Evolutionary conservation across 2,888 invertebrate species (phyloP).

Genomic region (Pyrocoelia pectoralis): DNA sequence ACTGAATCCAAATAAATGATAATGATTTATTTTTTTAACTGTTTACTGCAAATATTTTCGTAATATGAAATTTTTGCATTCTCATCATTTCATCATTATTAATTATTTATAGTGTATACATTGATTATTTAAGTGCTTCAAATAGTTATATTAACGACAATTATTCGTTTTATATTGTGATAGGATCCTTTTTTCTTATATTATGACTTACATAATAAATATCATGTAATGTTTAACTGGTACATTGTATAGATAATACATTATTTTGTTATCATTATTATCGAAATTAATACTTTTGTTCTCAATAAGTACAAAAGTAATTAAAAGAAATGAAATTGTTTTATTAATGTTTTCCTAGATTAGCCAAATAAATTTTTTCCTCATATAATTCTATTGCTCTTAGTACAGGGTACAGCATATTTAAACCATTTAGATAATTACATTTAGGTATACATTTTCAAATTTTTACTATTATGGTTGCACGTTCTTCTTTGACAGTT

Average conservation of each 20-base stretch:
- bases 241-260: neutral
- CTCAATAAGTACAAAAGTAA: too few relatives aligned
- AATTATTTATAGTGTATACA: slow-evolving; percentile 16
- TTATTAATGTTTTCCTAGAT: too few relatives aligned
- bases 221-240: slow-evolving; percentile 1
- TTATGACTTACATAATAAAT: slow-evolving; percentile 21
- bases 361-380: too few relatives aligned
- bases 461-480: too few relatives aligned
- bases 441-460: too few relatives aligned
- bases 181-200: slow-evolving; percentile 24
- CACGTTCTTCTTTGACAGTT: too few relatives aligned
- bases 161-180: slow-evolving; percentile 28
- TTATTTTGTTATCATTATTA: neutral
- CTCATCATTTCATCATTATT: slow-evolving; percentile 12
- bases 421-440: too few relatives aligned
- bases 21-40: slow-evolving; percentile 11
- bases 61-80: slow-evolving; percentile 27
- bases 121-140: slow-evolving; percentile 17
- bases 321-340: too few relatives aligned
- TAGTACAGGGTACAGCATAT: too few relatives aligned
- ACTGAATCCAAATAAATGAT: slow-evolving; percentile 52
- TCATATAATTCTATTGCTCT: too few relatives aligned
- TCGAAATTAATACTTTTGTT: too few relatives aligned
- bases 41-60: slow-evolving; percentile 24
- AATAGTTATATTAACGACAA: slow-evolving; percentile 15